A percentile compares a stretch with the other conserved stretches of the same genome.
These are phyloP conservation scores for Melanotaenia maccullochi DNA, from an alignment of 2,797 vertebrate genomes.

Conservation along the genomic window DNA sequence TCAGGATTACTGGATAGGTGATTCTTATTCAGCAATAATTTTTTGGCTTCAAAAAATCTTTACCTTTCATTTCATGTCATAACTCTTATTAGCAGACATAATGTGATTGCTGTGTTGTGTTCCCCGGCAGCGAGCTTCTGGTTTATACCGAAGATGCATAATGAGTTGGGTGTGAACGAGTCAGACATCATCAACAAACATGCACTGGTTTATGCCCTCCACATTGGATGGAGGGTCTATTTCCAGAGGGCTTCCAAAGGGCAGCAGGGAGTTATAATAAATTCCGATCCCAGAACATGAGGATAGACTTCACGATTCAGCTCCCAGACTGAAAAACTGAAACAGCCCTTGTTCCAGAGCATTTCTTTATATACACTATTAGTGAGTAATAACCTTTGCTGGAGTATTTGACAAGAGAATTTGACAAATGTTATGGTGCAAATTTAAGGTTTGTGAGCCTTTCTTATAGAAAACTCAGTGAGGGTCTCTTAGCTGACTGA, in stretches of 20 bases:
- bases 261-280: slow-evolving; percentile 68
- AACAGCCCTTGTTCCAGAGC: slow-evolving; percentile 13
- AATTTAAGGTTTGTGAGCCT: slow-evolving; percentile 21
- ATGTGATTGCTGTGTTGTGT: slow-evolving; percentile 23
- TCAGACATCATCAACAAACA: slow-evolving; percentile 73
- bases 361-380: slow-evolving; percentile 41
- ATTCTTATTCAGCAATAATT: slow-evolving; percentile 22
- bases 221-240: slow-evolving; percentile 58
- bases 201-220: slow-evolving; percentile 45
- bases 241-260: slow-evolving; percentile 60
- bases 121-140: slow-evolving; percentile 39
- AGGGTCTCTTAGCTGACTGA: slow-evolving; percentile 9
- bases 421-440: slow-evolving; percentile 38
- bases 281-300: slow-evolving; percentile 53
- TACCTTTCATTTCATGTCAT: slow-evolving; percentile 30
- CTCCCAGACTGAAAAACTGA: slow-evolving; percentile 34
- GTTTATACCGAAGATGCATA: slow-evolving; percentile 57
- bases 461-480: neutral
- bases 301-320: slow-evolving; percentile 37
- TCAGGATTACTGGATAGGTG: neutral
- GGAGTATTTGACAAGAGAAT: slow-evolving; percentile 36
- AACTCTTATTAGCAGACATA: slow-evolving; percentile 42
- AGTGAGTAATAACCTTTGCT: slow-evolving; percentile 34
- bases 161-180: slow-evolving; percentile 62
- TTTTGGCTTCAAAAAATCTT: slow-evolving; percentile 29